Evolutionary conservation across 92 coral and sea anemone genomes (phyloP).

Genomic region (Siderastrea radians): DNA sequence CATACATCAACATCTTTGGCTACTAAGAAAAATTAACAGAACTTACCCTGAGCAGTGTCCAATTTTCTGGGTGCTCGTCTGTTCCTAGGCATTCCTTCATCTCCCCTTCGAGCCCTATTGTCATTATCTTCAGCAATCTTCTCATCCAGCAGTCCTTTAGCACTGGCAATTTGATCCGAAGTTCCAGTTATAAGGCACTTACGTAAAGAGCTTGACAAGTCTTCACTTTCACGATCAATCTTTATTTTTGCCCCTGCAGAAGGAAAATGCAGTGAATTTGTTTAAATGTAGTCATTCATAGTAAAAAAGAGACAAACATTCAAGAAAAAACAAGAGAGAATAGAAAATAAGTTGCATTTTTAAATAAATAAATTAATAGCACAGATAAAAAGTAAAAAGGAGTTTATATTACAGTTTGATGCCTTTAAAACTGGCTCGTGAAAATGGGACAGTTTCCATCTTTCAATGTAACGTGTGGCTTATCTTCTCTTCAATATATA

Average conservation of each 20-base stretch:
- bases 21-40: background rate
- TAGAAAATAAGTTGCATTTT: too few species aligned
- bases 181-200: slow-evolving; percentile 89
- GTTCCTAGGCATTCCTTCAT: background rate
- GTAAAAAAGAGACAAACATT: background rate
- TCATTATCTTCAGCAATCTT: slow-evolving; percentile 86
- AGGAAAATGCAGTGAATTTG: background rate
- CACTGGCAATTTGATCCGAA: slow-evolving; percentile 83
- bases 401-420: too few species aligned
- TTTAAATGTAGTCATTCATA: background rate
- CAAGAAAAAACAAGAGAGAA: too few species aligned
- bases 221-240: slow-evolving; percentile 69
- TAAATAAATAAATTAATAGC: too few species aligned
- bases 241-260: slow-evolving; percentile 84
- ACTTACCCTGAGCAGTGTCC: background rate
- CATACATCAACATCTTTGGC: too few species aligned
- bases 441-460: too few species aligned
- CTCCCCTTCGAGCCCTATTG: slow-evolving; percentile 68
- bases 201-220: slow-evolving; percentile 48
- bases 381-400: too few species aligned
- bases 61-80: slow-evolving; percentile 20
- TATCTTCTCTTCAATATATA: too few species aligned
- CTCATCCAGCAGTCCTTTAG: slow-evolving; percentile 91
- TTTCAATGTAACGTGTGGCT: too few species aligned
- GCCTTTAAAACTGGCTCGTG: too few species aligned